Base-by-base conservation (phyloP, 2,888 invertebrate species). In the Drosophila neotestacea region DNA sequence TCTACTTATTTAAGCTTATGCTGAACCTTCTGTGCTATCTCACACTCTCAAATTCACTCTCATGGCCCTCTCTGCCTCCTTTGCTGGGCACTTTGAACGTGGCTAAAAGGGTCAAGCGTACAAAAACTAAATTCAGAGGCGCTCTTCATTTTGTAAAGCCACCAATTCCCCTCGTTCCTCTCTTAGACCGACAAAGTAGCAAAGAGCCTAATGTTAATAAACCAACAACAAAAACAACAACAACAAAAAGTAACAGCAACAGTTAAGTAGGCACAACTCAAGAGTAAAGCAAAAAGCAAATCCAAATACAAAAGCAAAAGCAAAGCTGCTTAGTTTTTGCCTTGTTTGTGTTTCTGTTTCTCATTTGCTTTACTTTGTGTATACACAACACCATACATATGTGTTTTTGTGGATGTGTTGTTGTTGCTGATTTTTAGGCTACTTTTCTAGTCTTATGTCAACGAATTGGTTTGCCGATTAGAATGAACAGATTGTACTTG, bases 381-480 rank as follows among this genome's bases (percentile, higher is more conserved):
- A 9, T 44, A 16, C 3, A 16, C 16, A 16, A 16, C 1, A 16
- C 16, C 16, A 11, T 42, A 36, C 46, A 13, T 61, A 11, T 55
- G n/a, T 38, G 55, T 13, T n/a, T 59, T n/a, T 59, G 11, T 50
- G n/a, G 36, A 46, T 54, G n/a, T 54, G 28, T 44, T 44, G 30
- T 30, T 59, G 47, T 13, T 51, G 41, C 13, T 32, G 28, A 38
- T 46, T 32, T 55, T 54, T 41, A 36, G 34, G 60, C 54, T 70
- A 47, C 41, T 69, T 56, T 64, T 70, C 50, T 55, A 52, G 70
- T 22, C 22, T 22, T 22, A 73, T 77, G 83, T 80, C 83, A 70
- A 80, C 77, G 75, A 82, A 85, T 82, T 80, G 80, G 80, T 71
- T 71, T 67, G 64, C 68, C 81, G 73, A 73, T 73, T 66, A 82